Base-by-base conservation (phyloP, 1,140 invertebrate species). In the Bombus picipes region DNA sequence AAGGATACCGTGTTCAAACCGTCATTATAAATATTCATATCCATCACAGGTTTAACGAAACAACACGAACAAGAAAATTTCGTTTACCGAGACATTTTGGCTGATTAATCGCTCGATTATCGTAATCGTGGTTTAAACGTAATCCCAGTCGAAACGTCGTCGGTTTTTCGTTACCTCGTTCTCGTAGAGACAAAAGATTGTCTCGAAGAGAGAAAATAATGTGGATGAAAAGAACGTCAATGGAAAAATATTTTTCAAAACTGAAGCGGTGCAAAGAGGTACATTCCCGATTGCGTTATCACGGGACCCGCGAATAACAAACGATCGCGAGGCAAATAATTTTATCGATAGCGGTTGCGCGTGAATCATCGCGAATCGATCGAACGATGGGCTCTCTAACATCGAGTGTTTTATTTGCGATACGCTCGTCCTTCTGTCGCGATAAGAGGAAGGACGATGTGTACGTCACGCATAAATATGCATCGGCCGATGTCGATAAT, bases 361-460 rank as follows among this genome's bases (percentile, higher is more conserved):
- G 18, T 83, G 81, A 83, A 53, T 83, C 81, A 83, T 47, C 74
- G 74, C 28, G 32, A 59, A 53, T 76, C 59, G 22, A 83, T 76
- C 43, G 66, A 71, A 68, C 73, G 41, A 10, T 5, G 28, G 25
- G n/a, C 13, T 5, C 32, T 32, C 28, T 80, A 53, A 22, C 47
- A 2, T 70, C 39, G 80, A 73, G 39, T 34, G 39, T 25, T 72
- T 75, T 62, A 81, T 82, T 82, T 47, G 47, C 57, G 59, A 32
- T 43, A 34, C 53, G 37, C 22, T 71, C 74, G 82, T 84, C 82
- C 82, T 78, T 84, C 82, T 84, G 74, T 28, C 82, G 82, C 82
- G 82, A 84, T 84, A 84, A 84, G 75, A 78, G 13, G 82, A 83
- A 83, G 82, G 82, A 83, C 82, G 75, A 78, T 22, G 22, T 37